phyloP scores from a whole-genome alignment of 2,113 vertebrate species.

The Misgurnus mizolepis region DNA sequence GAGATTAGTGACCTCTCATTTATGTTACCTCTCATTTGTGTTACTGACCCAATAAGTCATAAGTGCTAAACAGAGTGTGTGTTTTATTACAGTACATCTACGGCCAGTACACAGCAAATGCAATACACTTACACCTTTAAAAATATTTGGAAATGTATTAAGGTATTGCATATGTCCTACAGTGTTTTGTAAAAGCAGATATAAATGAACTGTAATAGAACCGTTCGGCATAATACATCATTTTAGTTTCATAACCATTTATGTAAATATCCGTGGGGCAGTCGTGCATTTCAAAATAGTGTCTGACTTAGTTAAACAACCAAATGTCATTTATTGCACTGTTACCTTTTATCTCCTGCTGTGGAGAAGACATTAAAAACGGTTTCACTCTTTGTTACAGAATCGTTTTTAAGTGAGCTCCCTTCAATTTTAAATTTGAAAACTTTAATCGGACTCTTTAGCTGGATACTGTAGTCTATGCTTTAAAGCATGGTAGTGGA shows the following conservation, averaged over 20 bases:
- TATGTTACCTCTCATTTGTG: conserved; percentile 3
- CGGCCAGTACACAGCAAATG: not conserved
- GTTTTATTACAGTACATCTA: not conserved
- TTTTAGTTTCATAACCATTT: conserved; percentile 2
- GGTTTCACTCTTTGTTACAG: conserved; percentile 29
- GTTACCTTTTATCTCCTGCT: not conserved
- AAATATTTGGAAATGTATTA: conserved; percentile 15
- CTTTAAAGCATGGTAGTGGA: too few relatives aligned
- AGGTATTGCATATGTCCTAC: not conserved
- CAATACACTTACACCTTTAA: not conserved
- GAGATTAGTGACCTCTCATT: conserved; percentile 7
- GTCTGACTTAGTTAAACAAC: not conserved
- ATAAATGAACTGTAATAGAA: not conserved
- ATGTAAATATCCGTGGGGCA: not conserved
- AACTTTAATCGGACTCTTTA: too few relatives aligned
- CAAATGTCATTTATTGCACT: not conserved
- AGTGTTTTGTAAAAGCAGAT: not conserved
- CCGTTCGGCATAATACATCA: too few relatives aligned
- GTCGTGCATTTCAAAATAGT: not conserved
- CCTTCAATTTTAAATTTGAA: too few relatives aligned
- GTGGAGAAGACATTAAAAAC: not conserved
- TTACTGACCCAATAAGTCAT: conserved; percentile 24
- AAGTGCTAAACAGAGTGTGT: not conserved
- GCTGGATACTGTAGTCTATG: too few relatives aligned
- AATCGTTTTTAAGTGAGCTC: not conserved